Conservation (phyloP, 2,797 vertebrate genomes). For the Nyctalus aviator region DNA sequence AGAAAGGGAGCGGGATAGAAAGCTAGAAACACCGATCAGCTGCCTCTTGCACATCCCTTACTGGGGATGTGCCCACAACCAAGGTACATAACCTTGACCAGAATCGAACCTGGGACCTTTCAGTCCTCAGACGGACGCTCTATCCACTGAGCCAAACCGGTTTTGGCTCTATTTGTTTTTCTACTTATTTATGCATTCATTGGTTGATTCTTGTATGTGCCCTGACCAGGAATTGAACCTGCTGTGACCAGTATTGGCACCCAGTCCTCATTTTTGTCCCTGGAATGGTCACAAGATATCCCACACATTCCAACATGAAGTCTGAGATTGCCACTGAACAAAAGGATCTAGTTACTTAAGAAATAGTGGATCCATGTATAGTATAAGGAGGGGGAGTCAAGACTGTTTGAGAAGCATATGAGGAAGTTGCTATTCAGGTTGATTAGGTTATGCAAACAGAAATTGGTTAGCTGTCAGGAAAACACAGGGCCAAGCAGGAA, state of each 20-base stretch:
- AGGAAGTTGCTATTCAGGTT: slow-evolving; percentile 13
- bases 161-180: not conserved
- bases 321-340: not conserved
- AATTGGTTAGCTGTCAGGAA: slow-evolving; percentile 40
- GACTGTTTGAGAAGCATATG: not conserved
- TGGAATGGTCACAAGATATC: not conserved
- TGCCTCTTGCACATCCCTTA: no score
- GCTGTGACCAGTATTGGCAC: not conserved
- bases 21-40: no score
- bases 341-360: not conserved
- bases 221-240: not conserved
- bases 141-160: no score
- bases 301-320: not conserved
- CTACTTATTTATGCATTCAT: not conserved
- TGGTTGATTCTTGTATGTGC: not conserved
- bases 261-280: not conserved
- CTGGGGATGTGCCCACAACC: no score
- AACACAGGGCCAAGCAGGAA: slow-evolving; percentile 38
- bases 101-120: no score
- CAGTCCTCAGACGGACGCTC: no score
- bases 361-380: not conserved
- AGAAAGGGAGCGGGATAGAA: no score
- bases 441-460: slow-evolving; percentile 45
- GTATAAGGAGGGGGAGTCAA: not conserved
- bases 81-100: no score